Conservation (phyloP, 2,888 invertebrate genomes). For the Ashinkailepas kermadecensis region DNA sequence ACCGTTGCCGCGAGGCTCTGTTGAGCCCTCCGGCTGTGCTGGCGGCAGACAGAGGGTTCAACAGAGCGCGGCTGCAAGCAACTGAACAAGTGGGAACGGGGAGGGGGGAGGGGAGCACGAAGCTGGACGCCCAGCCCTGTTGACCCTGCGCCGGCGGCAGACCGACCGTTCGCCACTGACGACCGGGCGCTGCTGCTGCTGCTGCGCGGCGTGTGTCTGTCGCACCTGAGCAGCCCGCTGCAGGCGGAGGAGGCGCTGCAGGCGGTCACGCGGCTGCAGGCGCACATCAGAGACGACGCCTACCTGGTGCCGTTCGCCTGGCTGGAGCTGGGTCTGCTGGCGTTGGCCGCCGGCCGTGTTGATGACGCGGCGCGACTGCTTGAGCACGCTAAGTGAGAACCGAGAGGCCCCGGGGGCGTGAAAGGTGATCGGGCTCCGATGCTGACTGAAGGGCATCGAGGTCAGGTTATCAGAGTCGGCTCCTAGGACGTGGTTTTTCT, state of each 20-base stretch:
- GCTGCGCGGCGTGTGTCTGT: conserved; percentile 73
- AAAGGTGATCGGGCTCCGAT: background rate
- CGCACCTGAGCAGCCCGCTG: conserved; percentile 65
- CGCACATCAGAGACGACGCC: conserved; percentile 67
- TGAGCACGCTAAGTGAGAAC: conserved; percentile 69
- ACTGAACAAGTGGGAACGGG: too few relatives aligned
- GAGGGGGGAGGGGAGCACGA: too few relatives aligned
- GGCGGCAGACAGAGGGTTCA: too few relatives aligned
- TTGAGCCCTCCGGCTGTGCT: too few relatives aligned
- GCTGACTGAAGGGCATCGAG: background rate
- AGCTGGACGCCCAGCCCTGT: background rate
- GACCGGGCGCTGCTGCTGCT: conserved; percentile 66
- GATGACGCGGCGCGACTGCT: conserved; percentile 62
- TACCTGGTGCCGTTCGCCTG: conserved; percentile 78
- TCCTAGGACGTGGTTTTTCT: too few relatives aligned
- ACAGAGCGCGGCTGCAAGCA: too few relatives aligned
- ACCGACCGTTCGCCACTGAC: conserved; percentile 50
- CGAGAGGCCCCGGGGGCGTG: background rate
- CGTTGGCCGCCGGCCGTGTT: conserved; percentile 59
- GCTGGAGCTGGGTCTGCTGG: conserved; percentile 74
- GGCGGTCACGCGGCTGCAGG: conserved; percentile 57
- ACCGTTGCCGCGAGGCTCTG: too few relatives aligned
- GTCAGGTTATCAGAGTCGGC: too few relatives aligned
- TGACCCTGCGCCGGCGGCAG: conserved; percentile 14
- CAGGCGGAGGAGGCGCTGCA: conserved; percentile 68